Evolutionary conservation across 2,888 invertebrate species (phyloP), one percentile per base, ranked within the genome.

Genomic region (Eumacrocentrus americanus): DNA sequence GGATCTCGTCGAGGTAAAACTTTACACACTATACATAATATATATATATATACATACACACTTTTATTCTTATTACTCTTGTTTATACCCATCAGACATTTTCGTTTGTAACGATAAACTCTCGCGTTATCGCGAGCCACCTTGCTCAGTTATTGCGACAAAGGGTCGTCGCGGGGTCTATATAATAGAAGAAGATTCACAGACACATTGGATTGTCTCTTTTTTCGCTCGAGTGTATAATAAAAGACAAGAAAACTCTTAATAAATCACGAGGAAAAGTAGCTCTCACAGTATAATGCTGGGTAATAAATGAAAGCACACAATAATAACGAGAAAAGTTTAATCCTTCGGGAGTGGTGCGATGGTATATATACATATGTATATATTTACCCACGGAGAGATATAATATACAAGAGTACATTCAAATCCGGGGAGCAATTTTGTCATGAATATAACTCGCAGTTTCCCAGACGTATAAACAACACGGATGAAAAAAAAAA

Each of bases 321-420:
- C 5, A 56, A 60, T 55, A 60, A 60, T 55, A 60, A 55, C 50
- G 44, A 60, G 38, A 60, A 60, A 60, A 60, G 50, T 60, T 60
- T 60, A 60, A 54, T 60, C 47, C 53, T 48, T 53, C 20, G 18
- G 47, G 34, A 48, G 34, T 29, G 48, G 29, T 12, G 12, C 7
- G 25, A 51, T 6, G 0, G 12, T 37, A 14, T 22, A 22, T 25
- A 29, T 47, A 47, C 11, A 23, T 25, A 23, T 29, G 14, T 6
- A 14, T 12, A n/a, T 16, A 14, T 40, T 40, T 40, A 14, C 6
- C 6, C 16, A 14, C 16, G 14, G 14, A 48, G 1, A 29, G 5
- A 25, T n/a, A 12, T 12, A 25, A 47, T 12, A n/a, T 11, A 20
- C 5, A 29, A 29, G 20, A 48, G 16, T 35, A 20, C 23, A 54